Percentiles rank a stretch among this genome's conserved stretches.
Conservation (phyloP, 2,888 invertebrate species). For the Drosophila kuntzei region DNA sequence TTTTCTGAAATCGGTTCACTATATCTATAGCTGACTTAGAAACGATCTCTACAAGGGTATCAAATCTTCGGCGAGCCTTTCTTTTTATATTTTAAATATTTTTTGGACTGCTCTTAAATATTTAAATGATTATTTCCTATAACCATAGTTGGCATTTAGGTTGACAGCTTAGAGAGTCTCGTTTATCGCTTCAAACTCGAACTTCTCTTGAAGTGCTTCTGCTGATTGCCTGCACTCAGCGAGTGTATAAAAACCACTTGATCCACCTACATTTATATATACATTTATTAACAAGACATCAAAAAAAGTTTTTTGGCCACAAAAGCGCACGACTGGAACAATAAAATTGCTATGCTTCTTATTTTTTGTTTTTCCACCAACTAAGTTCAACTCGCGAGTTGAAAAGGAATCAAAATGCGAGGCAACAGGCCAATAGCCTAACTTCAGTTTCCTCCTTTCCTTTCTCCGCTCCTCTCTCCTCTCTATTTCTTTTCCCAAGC, state of each 20-base stretch:
- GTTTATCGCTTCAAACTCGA: neutral
- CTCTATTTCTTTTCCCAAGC: neutral
- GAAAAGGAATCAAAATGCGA: constrained; percentile 38
- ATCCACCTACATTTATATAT: constrained; percentile 18
- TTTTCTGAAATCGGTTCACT: neutral
- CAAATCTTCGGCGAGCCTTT: neutral
- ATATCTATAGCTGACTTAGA: neutral
- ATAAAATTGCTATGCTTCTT: constrained; percentile 37
- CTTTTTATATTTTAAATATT: neutral
- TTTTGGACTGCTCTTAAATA: neutral
- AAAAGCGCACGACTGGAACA: constrained; percentile 31
- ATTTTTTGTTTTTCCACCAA: constrained; percentile 7
- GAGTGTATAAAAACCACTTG: constrained; percentile 26
- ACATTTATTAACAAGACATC: constrained; percentile 40
- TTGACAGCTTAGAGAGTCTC: constrained; percentile 7
- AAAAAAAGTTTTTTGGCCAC: constrained; percentile 25
- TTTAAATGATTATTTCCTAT: constrained; percentile 26
- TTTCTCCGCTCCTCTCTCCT: neutral
- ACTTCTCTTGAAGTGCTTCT: constrained; percentile 14
- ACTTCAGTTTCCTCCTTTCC: constrained; percentile 12
- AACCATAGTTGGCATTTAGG: constrained; percentile 25
- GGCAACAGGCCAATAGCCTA: constrained; percentile 37
- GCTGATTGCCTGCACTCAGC: constrained; percentile 30
- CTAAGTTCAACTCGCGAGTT: constrained; percentile 22
- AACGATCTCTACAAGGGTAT: neutral